A percentile compares a stretch with the other conserved stretches of the same genome.
These are phyloP conservation scores for Magallana gigas DNA, from an alignment of 1,140 invertebrate genomes.

Conservation along the genomic window DNA sequence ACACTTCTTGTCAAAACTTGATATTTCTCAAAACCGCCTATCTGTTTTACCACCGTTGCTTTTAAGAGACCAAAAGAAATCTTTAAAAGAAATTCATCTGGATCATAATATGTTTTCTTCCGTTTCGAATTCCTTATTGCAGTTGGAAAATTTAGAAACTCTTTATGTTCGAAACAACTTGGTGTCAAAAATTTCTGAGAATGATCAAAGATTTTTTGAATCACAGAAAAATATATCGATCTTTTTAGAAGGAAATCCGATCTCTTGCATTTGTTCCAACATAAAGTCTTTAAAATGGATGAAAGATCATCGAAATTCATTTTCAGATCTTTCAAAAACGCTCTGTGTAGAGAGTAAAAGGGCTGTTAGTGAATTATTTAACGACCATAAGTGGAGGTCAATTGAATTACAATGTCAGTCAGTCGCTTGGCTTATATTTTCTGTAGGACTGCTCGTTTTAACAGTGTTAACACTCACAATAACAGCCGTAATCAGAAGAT, in stretches of 20 bases:
- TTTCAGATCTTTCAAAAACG: background rate
- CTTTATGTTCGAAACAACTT: background rate
- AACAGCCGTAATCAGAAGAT: background rate
- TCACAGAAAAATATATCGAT: background rate
- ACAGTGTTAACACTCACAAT: background rate
- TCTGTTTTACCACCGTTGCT: background rate
- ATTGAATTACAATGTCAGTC: background rate
- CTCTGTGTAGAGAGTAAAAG: background rate
- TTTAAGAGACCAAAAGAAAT: background rate
- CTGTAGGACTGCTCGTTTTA: background rate
- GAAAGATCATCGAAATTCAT: background rate
- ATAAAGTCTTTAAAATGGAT: background rate
- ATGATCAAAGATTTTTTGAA: background rate
- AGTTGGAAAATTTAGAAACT: background rate
- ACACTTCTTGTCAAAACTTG: background rate
- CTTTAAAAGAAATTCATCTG: background rate
- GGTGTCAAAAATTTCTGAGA: background rate
- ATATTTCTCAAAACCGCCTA: background rate
- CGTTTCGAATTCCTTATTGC: background rate
- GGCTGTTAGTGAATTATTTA: background rate
- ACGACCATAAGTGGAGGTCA: background rate
- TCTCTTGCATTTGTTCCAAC: background rate
- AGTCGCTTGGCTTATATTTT: background rate
- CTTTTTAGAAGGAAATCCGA: background rate
- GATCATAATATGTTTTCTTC: background rate